Evolutionary conservation across 2,113 vertebrate genomes (phyloP), one percentile per base, ranked within the genome.

Genomic region (Lamprotornis superbus): DNA sequence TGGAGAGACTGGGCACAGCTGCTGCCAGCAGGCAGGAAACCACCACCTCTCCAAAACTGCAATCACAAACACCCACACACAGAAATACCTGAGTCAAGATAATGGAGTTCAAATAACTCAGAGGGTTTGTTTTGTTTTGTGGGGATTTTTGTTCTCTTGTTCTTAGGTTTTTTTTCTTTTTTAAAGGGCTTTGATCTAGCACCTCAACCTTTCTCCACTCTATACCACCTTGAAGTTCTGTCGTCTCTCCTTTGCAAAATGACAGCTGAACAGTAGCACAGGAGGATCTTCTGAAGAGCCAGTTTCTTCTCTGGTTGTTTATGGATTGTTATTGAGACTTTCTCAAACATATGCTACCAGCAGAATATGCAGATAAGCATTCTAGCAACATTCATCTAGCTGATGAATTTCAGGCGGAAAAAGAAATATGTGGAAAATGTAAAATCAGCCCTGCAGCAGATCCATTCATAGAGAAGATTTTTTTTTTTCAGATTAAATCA

Each of bases 181-280:
- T n/a, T 8, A 18, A 73, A 70, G 5, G 5, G 47, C 44, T 85
- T 75, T 33, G 15, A 52, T 44, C 42, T 65, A 84, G 10, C 42
- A 47, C 16, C 19, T 89, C 69, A 63, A 3, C 9, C 2, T 71
- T 31, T 74, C 14, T 70, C 31, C 15, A 7, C 46, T 87, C 20
- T 18, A 7, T 42, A 37, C 14, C 42, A 75, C 27, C 65, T 56
- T 37, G 15, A 78, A 89, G 24, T 17, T 3, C 39, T 52, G 11
- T 8, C 4, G 0, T 44, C 10, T 20, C 17, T 9, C 2, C 46
- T 20, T 81, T 63, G n/a, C 12, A 17, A 57, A 71, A n/a, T 7
- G 52, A 42, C 56, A 70, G 16, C 52, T 74, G 42, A 77, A 50
- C 10, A 80, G 12, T 9, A 35, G 7, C 40, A 50, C 23, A 67